These are phyloP conservation scores for Noctua pronuba DNA, from an alignment of 2,888 invertebrate species.

Conservation along the genomic window DNA sequence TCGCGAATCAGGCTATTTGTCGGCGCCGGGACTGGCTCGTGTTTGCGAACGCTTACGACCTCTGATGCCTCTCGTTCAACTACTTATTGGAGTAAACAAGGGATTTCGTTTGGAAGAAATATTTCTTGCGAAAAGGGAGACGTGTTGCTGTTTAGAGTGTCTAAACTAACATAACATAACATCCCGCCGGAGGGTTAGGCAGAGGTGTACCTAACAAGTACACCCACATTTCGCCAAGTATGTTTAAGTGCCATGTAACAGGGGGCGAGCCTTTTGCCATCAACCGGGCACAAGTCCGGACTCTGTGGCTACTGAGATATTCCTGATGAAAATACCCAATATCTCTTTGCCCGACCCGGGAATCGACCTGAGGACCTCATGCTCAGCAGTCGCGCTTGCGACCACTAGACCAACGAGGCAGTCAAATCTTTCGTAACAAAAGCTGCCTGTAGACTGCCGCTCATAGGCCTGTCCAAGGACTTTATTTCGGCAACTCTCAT, in stretches of 20 bases:
- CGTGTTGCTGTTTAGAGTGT: not conserved
- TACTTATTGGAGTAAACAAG: conserved; percentile 44
- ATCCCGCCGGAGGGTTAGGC: too few relatives aligned
- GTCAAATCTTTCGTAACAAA: not conserved
- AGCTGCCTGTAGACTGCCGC: not conserved
- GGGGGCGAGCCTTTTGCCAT: too few relatives aligned
- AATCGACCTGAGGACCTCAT: too few relatives aligned
- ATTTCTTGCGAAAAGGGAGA: conserved; percentile 5
- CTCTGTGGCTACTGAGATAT: too few relatives aligned
- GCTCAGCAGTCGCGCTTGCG: too few relatives aligned
- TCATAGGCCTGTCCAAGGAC: too few relatives aligned
- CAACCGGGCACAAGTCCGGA: too few relatives aligned
- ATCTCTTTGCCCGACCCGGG: too few relatives aligned
- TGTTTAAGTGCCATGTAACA: not conserved
- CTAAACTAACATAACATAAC: not conserved
- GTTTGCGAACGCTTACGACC: conserved; percentile 59
- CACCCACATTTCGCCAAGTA: too few relatives aligned
- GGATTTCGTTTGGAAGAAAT: conserved; percentile 32
- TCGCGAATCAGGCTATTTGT: conserved; percentile 67
- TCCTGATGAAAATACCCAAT: too few relatives aligned
- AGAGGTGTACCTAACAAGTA: too few relatives aligned
- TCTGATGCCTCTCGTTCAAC: conserved; percentile 40
- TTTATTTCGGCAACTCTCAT: not conserved
- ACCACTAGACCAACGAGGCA: too few relatives aligned
- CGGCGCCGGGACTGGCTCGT: conserved; percentile 44